Percentiles rank a stretch among this genome's conserved stretches.
Conservation (phyloP, 2,113 vertebrate species). For the Platysternon megacephalum region DNA sequence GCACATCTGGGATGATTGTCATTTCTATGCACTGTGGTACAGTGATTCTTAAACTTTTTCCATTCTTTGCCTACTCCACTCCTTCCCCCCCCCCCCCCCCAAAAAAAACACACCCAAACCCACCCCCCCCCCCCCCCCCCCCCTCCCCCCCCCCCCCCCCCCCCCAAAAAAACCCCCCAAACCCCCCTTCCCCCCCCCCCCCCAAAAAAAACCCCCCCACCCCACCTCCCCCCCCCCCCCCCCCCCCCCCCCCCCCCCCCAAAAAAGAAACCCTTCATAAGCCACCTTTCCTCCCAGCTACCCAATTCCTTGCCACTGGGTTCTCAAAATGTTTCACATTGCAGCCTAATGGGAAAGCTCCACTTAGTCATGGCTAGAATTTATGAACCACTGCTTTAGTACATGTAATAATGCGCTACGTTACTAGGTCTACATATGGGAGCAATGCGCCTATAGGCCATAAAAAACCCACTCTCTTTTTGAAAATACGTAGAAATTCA, state of each 20-base stretch:
- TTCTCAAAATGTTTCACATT: background rate
- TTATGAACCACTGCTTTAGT: background rate
- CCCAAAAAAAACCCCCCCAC: too few relatives aligned
- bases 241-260: too few relatives aligned
- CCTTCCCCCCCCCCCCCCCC: too few relatives aligned
- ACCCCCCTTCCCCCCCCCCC: too few relatives aligned
- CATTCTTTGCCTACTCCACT: background rate
- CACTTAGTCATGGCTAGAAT: background rate
- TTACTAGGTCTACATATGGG: slow-evolving; percentile 6
- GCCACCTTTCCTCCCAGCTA: background rate
- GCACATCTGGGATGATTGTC: background rate
- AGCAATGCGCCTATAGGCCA: background rate
- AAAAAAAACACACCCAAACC: too few relatives aligned
- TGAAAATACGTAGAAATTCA: background rate
- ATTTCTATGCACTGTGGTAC: background rate
- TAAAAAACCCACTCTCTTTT: background rate
- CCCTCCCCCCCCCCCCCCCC: too few relatives aligned
- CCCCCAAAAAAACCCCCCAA: too few relatives aligned
- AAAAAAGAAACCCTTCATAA: background rate
- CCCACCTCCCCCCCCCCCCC: too few relatives aligned
- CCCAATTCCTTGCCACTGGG: background rate
- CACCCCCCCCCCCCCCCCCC: too few relatives aligned
- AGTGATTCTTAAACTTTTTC: background rate
- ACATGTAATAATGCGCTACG: background rate
- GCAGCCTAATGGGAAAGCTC: background rate